These are phyloP conservation scores for Scarus forsteni DNA, from an alignment of 2,797 vertebrate genomes.

Conservation along the genomic window DNA sequence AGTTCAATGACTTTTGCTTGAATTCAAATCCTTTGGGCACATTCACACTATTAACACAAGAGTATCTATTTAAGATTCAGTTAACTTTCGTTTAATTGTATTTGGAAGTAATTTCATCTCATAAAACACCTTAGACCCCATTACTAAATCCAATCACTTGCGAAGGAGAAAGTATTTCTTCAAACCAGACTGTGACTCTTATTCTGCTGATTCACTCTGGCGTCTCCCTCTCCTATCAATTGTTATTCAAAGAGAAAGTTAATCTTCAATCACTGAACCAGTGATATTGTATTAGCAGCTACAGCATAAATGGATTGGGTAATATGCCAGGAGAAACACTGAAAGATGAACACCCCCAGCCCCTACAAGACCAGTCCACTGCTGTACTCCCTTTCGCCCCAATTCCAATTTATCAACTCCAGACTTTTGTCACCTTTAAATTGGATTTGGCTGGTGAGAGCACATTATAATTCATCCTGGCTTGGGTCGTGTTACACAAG, in stretches of 20 bases:
- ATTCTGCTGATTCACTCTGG: conserved; percentile 55
- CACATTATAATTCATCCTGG: conserved; percentile 66
- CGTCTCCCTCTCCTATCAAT: conserved; percentile 59
- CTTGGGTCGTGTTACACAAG: conserved; percentile 64
- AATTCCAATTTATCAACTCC: conserved; percentile 74
- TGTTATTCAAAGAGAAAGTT: conserved; percentile 75
- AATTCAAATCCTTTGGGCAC: conserved; percentile 40
- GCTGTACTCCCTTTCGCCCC: conserved; percentile 61
- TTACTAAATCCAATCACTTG: conserved; percentile 75
- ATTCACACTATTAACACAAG: conserved; percentile 41
- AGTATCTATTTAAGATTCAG: conserved; percentile 59
- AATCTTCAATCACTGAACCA: conserved; percentile 75
- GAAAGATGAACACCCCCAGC: conserved; percentile 64
- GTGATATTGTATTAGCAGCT: conserved; percentile 77
- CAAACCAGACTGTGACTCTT: conserved; percentile 56
- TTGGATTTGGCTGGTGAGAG: conserved; percentile 72
- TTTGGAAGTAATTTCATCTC: conserved; percentile 72
- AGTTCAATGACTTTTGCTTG: conserved; percentile 41
- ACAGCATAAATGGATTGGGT: conserved; percentile 71
- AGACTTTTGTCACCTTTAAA: conserved; percentile 77
- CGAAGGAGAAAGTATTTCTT: conserved; percentile 59
- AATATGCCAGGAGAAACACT: conserved; percentile 72
- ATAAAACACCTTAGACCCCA: conserved; percentile 77
- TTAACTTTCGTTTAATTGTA: conserved; percentile 75
- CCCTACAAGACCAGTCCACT: conserved; percentile 65